Evolutionary conservation across 2,888 invertebrate species (phyloP).

Genomic region (Beris chalybata): DNA sequence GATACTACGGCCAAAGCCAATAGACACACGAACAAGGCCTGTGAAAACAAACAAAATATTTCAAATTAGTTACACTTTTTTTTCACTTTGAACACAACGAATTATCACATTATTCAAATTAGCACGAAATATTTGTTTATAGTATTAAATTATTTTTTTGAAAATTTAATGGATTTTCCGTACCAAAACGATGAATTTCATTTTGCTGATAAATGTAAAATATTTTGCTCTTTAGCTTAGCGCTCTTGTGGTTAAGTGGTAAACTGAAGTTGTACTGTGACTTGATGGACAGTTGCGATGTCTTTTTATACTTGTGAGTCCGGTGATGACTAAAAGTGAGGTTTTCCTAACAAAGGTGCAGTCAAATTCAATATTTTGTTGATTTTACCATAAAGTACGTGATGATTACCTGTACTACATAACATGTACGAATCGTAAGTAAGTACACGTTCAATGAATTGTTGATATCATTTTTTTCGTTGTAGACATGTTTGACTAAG

Average conservation of each 20-base stretch:
- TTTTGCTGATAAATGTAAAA: constrained; percentile 21
- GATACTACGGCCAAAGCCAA: constrained; percentile 47
- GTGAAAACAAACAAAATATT: constrained; percentile 33
- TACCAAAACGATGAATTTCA: constrained; percentile 39
- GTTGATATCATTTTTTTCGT: not conserved
- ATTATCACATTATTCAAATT: constrained; percentile 3
- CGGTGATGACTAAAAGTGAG: not conserved
- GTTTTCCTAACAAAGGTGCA: constrained; percentile 38
- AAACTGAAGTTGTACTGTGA: constrained; percentile 28
- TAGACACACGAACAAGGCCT: constrained; percentile 50
- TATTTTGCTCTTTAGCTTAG: constrained; percentile 27
- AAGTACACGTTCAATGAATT: not conserved
- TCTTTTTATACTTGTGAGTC: constrained; percentile 35
- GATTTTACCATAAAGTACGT: constrained; percentile 31
- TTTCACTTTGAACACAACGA: not conserved
- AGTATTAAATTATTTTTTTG: not conserved
- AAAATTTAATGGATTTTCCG: constrained; percentile 4
- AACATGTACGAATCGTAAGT: constrained; percentile 4
- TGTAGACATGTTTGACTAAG: not conserved
- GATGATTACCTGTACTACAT: constrained; percentile 30
- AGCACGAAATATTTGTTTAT: not conserved
- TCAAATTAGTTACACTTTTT: not conserved
- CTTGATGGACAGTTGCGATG: constrained; percentile 22
- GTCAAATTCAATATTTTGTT: constrained; percentile 29
- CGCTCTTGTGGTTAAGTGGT: constrained; percentile 23